phyloP scores from a whole-genome alignment of 1,140 invertebrate species.

The Tetragnatha versicolor region DNA sequence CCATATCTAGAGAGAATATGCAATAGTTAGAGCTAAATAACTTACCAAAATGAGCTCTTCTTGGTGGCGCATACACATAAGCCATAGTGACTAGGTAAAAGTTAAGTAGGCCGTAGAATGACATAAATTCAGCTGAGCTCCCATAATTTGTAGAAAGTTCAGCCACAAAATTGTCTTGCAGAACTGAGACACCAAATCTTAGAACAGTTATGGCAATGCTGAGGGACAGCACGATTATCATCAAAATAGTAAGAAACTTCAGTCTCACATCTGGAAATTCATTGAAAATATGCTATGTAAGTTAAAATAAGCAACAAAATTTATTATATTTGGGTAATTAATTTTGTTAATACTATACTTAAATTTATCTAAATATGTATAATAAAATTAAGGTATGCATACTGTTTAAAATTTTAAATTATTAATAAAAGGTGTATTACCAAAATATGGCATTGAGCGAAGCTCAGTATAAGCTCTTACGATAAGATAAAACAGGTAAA shows the following conservation, averaged over 20 bases:
- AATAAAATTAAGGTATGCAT: too few species aligned
- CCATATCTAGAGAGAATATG: neutral
- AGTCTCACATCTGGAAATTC: constrained; percentile 80
- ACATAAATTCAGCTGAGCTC: constrained; percentile 92
- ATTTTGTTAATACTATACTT: neutral
- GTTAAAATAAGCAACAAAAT: neutral
- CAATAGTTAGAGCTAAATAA: constrained; percentile 55
- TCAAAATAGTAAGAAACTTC: constrained; percentile 87
- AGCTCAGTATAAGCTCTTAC: constrained; percentile 92
- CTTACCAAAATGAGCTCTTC: constrained; percentile 81
- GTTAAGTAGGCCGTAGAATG: constrained; percentile 93
- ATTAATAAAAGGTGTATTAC: constrained; percentile 75
- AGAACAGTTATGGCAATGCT: constrained; percentile 79
- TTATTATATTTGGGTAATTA: constrained; percentile 53
- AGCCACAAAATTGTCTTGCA: constrained; percentile 93
- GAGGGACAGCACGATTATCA: constrained; percentile 82
- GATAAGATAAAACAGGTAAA: constrained; percentile 84
- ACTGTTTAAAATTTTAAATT: too few species aligned
- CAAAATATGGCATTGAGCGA: constrained; percentile 95
- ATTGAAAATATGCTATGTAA: neutral
- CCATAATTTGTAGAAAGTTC: constrained; percentile 84
- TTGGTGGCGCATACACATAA: constrained; percentile 90
- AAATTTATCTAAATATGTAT: constrained; percentile 3
- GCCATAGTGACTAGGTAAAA: constrained; percentile 93
- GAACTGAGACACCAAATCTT: constrained; percentile 83